Base-by-base conservation (phyloP, 2,797 vertebrate species). In the Neosilurus hyrtlii region DNA sequence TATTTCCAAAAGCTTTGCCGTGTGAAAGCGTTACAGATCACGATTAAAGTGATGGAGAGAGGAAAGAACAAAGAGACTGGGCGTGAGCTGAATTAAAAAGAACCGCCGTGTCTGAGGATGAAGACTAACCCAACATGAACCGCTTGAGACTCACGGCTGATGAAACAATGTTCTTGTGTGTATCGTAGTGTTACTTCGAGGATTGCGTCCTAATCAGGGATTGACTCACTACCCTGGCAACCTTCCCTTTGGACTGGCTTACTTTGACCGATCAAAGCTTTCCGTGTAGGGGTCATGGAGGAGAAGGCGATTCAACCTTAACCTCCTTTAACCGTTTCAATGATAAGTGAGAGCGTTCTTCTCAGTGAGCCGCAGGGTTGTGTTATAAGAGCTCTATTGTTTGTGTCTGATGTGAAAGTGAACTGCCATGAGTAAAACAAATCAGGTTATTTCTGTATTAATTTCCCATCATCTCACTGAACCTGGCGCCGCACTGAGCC, bases 391-490 rank as follows among this genome's bases (percentile, higher is more conserved):
- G 79, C 16, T 4, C 61, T 79, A 68, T 65, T 88, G 81, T 86
- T 81, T 83, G 72, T 18, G 65, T 75, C 72, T 70, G 65, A 82
- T 70, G 73, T n/a, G 71, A 75, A 79, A 57, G 56, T 43, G 59
- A 85, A 84, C 52, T 56, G 65, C 49, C 83, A 12, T 70, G 24
- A 18, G 52, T 37, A n/a, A 82, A 75, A 81, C 56, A 37, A 82
- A 59, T 84, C 68, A 65, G 37, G 62, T 16, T 56, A 65, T 72
- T 59, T 70, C 82, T 66, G 62, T 79, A 43, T 80, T 82, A 66
- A 88, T 85, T 83, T 79, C 49, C 12, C 75, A 85, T 86, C 49
- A 52, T 76, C 79, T 86, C 71, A 80, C 68, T 62, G 61, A 63
- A 57, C 12, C 74, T 35, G 65, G 84, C 81, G 74, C 61, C 59